Base-by-base conservation (phyloP, 2,888 invertebrate genomes). In the Lymantria dispar region DNA sequence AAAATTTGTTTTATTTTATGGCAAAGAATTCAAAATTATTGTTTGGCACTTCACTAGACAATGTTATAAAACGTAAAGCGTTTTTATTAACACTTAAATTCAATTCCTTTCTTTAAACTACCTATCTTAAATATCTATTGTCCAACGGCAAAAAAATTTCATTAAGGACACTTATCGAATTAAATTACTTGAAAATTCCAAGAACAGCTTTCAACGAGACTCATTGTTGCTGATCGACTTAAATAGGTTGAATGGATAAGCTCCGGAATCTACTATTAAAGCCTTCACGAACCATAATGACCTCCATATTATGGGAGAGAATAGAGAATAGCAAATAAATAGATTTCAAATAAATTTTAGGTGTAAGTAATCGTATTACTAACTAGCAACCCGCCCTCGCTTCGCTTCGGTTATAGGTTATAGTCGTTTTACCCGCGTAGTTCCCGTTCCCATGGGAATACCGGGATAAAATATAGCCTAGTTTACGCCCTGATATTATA, bases 111-210 rank as follows among this genome's bases (percentile, higher is more conserved):
- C 43, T 49, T 42, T 53, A 33, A 22, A 22, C 3, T 3, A 22
- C 22, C 22, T 5, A 22, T 22, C 36, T 51, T 42, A 56, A 42
- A 13, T 22, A 54, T 51, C 39, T 47, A 33, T 10, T 33, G 52
- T 58, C 68, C 68, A 68, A 66, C 64, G 64, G 68, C 56, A 64
- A 67, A 68, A 67, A 64, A 67, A 68, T 66, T 60, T 60, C 56
- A 51, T 52, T 54, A 53, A 62, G 56, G 47, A 55, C 52, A 60
- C 63, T 62, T 58, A 43, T 56, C 45, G 60, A 66, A 66, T 67
- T 62, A 68, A 67, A 68, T 62, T 57, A 58, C 50, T 60, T 58
- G 57, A 68, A 67, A 57, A 61, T 59, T 58, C 56, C 52, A 46
- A 56, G 45, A 53, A 56, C 54, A 58, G 59, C 64, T 58, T 47